Base-by-base conservation (phyloP, 2,797 vertebrate species). In the Chelon labrosus region DNA sequence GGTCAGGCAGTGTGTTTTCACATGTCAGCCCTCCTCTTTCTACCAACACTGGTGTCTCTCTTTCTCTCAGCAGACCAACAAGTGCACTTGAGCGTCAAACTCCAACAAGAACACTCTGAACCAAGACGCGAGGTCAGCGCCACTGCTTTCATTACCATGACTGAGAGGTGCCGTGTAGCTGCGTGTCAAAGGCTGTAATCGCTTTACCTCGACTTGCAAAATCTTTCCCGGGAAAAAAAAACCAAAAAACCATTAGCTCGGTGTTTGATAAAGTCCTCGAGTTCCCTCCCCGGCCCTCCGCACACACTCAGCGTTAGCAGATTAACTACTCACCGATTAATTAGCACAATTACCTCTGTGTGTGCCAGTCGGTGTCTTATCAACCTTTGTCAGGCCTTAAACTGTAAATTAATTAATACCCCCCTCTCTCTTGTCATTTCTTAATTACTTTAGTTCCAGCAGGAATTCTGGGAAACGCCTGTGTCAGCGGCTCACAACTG, bases 381-480 rank as follows among this genome's bases (percentile, higher is more conserved):
- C 93, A 92, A 84, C 79, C 69, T 85, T 73, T 74, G 90, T 91
- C 92, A 93, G 93, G 84, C 87, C 83, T 77, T 85, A 77, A 89
- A 87, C 88, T 85, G 66, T 84, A 86, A 89, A 93, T 90, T 75
- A 92, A 93, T 92, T 92, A 89, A 91, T 86, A 87, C 81, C 83
- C 77, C 60, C 44, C 59, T 67, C 82, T 87, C 82, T 87, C 91
- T 83, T 82, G 85, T 86, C 85, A 68, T 83, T 87, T 86, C 79
- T 76, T 91, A 90, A 93, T 91, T 88, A 91, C 82, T 60, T 83
- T 42, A 20, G 80, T 70, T 88, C 88, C 85, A 65, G 83, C 67
- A 84, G 80, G 87, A 85, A 70, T 85, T 82, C 39, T 68, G 74
- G 75, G 70, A 86, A 88, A 83, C 1, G 79, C 66, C 57, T 65